Evolutionary conservation across 2,888 invertebrate genomes (phyloP).

Genomic region (Julus scandinavius): DNA sequence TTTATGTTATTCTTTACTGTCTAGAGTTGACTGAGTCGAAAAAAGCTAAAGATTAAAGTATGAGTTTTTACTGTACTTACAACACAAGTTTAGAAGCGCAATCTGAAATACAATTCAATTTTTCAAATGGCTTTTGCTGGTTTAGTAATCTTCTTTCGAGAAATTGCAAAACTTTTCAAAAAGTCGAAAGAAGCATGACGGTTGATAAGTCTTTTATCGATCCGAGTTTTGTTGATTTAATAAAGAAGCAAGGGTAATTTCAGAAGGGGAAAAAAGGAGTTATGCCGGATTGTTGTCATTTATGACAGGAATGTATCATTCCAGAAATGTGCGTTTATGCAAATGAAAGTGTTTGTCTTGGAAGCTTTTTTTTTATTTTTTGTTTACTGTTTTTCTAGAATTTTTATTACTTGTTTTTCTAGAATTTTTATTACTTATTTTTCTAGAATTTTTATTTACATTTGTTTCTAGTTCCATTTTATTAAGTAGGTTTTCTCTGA

Average conservation of each 20-base stretch:
- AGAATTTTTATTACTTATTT: not conserved
- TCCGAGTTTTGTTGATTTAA: not conserved
- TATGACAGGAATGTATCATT: not conserved
- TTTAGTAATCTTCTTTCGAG: not conserved
- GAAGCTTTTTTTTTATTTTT: not conserved
- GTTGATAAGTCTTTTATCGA: not conserved
- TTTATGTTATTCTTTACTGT: not conserved
- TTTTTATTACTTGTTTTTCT: not conserved
- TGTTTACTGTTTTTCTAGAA: not conserved
- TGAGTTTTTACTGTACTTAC: not conserved
- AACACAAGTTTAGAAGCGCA: not conserved
- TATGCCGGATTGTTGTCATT: not conserved
- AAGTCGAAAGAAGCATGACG: not conserved
- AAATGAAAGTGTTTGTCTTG: not conserved
- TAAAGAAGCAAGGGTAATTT: not conserved
- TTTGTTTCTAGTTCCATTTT: no score
- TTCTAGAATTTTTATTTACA: not conserved
- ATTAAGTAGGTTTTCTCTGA: no score
- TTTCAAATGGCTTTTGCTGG: not conserved
- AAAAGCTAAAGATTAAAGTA: not conserved
- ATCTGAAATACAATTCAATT: conserved; percentile 30
- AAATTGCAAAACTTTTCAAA: not conserved
- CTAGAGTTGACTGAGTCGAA: not conserved
- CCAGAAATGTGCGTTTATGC: not conserved
- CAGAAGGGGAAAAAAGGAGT: not conserved